A percentile compares a stretch with the other conserved stretches of the same genome.
phyloP scores from a whole-genome alignment of 2,113 vertebrate species.

The Rousettus leschenaultii region DNA sequence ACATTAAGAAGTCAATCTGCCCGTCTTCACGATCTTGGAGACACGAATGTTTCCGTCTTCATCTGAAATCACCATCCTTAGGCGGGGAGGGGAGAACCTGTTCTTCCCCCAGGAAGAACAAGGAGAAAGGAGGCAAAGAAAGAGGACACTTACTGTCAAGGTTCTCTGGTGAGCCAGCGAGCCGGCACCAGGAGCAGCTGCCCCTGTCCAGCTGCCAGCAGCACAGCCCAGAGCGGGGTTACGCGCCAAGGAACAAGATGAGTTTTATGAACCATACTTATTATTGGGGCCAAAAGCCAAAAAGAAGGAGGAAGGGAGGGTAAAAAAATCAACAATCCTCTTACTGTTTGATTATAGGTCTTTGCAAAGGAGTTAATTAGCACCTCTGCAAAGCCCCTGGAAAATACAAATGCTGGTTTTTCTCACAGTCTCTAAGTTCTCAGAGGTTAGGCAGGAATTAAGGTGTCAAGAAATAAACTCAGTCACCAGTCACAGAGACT shows the following conservation, averaged over 20 bases:
- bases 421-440: conserved; percentile 44
- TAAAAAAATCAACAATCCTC: conserved; percentile 46
- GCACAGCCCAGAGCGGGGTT: background rate
- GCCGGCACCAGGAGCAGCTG: background rate
- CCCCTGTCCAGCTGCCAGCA: conserved; percentile 39
- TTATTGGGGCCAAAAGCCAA: conserved; percentile 62
- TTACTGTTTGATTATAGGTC: conserved; percentile 62
- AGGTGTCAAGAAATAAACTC: background rate
- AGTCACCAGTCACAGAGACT: background rate
- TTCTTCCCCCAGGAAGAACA: background rate
- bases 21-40: conserved; percentile 44
- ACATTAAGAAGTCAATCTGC: conserved; percentile 48
- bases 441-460: background rate
- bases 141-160: background rate
- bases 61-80: conserved; percentile 44
- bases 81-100: background rate
- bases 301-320: conserved; percentile 1
- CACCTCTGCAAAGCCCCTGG: conserved; percentile 59
- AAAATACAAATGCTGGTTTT: conserved; percentile 55
- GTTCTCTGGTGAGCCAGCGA: background rate
- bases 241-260: conserved; percentile 57
- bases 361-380: conserved; percentile 63
- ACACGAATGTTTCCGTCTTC: conserved; percentile 41
- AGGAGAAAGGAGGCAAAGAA: background rate
- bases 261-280: conserved; percentile 70